Evolutionary conservation across 2,113 vertebrate genomes (phyloP), one percentile per base, ranked within the genome.

Genomic region (Mola mola): DNA sequence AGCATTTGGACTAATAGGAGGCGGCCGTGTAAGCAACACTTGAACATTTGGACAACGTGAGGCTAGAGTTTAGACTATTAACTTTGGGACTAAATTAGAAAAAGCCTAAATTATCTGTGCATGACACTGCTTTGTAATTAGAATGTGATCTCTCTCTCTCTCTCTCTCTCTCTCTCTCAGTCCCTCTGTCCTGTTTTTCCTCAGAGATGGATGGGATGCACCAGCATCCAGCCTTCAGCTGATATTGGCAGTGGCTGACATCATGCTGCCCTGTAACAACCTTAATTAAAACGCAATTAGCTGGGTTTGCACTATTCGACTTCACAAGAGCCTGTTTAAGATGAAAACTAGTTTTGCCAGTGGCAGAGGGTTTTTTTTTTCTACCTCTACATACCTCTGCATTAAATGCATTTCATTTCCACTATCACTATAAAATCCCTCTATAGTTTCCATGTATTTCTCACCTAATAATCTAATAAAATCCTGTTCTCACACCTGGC

Each of bases 211-310:
- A 74, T 62, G 43, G 64, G 11, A 41, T 22, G 8, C 41, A 7
- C 33, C 62, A 69, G 52, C 50, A 34, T 8, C 12, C 40, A 31
- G 48, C 67, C 42, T 65, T 20, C 69, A 66, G 43, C 64, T 56
- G 21, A 60, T 28, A 50, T 20, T 41, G 25, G 20, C 29, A 58
- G n/a, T 60, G 19, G 78, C 2, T 55, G 53, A 68, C 50, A 75
- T 44, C 48, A 34, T 22, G 53, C 33, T 48, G 57, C 34, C 62
- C 43, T 12, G 38, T 51, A 75, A 82, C 41, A 31, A 25, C 26
- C 13, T 16, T 33, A 51, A 72, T 79, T 71, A 72, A 77, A 79
- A 62, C n/a, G 49, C 44, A 33, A 16, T 59, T 58, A 43, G 12
- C 16, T 24, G 38, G 25, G 43, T 55, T 50, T 48, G 20, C 29